Percentiles rank a stretch among this genome's conserved stretches.
phyloP scores from a whole-genome alignment of 2,797 vertebrate genomes.

The Chelon auratus region DNA sequence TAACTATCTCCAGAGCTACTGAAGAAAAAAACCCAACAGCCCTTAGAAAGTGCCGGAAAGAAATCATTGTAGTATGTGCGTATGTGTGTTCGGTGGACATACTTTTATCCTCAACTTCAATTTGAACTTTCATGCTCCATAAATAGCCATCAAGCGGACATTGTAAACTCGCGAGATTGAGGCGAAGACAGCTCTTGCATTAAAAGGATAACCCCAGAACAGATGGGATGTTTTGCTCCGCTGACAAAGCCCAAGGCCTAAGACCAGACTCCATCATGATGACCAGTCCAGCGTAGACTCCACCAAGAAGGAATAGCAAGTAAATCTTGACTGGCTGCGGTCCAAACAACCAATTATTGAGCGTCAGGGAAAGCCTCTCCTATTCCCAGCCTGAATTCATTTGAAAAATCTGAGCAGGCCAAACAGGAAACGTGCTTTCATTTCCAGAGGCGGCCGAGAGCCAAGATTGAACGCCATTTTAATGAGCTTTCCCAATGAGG shows the following conservation, averaged over 20 bases:
- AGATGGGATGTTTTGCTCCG: conserved; percentile 69
- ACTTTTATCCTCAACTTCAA: conserved; percentile 56
- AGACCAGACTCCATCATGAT: conserved; percentile 58
- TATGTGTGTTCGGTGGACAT: conserved; percentile 14
- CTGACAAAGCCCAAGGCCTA: conserved; percentile 62
- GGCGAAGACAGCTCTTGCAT: conserved; percentile 56
- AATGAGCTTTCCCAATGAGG: conserved; percentile 81
- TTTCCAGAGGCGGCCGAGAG: conserved; percentile 70
- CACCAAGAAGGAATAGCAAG: conserved; percentile 47
- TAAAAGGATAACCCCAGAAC: conserved; percentile 62
- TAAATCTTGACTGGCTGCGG: conserved; percentile 64
- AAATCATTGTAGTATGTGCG: not conserved
- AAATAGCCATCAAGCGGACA: conserved; percentile 62
- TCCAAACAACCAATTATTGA: conserved; percentile 73
- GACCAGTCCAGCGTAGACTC: conserved; percentile 55
- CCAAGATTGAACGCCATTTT: conserved; percentile 73
- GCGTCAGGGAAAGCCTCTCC: conserved; percentile 54
- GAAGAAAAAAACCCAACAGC: conserved; percentile 38
- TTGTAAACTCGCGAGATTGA: conserved; percentile 58
- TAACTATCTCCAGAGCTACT: conserved; percentile 36
- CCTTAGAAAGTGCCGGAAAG: conserved; percentile 35
- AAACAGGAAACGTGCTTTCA: conserved; percentile 72
- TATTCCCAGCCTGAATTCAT: conserved; percentile 57
- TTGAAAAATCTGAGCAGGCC: conserved; percentile 61
- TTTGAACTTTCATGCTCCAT: conserved; percentile 75